Evolutionary conservation across 2,113 vertebrate species (phyloP).

Genomic region (Anhinga anhinga): DNA sequence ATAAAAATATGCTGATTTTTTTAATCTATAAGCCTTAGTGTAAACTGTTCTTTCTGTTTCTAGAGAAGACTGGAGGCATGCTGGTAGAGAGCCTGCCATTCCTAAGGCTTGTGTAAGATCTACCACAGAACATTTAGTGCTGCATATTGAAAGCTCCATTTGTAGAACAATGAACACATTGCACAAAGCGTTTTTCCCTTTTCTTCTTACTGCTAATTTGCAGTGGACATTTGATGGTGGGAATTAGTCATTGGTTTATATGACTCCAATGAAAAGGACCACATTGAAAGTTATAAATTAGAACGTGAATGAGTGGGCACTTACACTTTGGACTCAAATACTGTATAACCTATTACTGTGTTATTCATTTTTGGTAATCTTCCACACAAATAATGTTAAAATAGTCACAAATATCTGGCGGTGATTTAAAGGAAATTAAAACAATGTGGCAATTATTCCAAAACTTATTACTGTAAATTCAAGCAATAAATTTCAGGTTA

Average conservation of each 20-base stretch:
- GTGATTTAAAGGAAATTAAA: neutral
- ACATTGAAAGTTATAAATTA: neutral
- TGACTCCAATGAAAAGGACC: neutral
- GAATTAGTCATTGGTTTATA: neutral
- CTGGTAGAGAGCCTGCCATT: neutral
- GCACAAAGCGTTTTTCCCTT: neutral
- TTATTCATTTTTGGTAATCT: neutral
- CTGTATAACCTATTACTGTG: neutral
- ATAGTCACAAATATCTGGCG: neutral
- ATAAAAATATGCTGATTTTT: neutral
- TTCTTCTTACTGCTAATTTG: neutral
- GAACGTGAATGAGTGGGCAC: neutral
- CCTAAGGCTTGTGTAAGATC: neutral
- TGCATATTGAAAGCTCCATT: neutral
- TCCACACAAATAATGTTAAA: neutral
- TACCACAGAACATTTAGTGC: neutral
- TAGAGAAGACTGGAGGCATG: neutral
- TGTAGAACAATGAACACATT: neutral
- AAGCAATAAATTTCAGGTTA: neutral
- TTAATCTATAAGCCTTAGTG: neutral
- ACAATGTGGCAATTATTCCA: neutral
- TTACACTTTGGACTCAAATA: neutral
- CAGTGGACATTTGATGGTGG: neutral
- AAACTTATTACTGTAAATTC: neutral
- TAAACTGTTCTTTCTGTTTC: neutral